These are phyloP conservation scores for Leptura quadrifasciata DNA, from an alignment of 2,888 invertebrate genomes.

Conservation along the genomic window DNA sequence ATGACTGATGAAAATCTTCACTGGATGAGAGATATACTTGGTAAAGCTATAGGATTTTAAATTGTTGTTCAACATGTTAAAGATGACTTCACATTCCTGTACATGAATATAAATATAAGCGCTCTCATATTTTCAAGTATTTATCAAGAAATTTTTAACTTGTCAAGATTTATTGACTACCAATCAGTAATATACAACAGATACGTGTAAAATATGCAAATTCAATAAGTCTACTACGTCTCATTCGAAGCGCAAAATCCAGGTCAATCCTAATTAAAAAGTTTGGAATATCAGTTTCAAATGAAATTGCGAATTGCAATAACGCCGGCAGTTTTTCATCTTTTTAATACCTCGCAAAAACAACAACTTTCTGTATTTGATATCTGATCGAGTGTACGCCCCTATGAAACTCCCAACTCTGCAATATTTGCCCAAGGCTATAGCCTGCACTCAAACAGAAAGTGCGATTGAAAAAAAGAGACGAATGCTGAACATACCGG, in stretches of 20 bases:
- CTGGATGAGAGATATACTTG: no score
- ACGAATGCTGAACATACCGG: background rate
- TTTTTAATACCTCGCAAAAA: slow-evolving; percentile 4
- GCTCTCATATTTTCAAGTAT: no score
- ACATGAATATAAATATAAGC: no score
- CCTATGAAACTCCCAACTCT: background rate
- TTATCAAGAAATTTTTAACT: background rate
- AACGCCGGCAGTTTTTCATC: background rate
- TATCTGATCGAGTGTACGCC: background rate
- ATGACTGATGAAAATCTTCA: no score
- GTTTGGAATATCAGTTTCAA: background rate
- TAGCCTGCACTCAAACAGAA: slow-evolving; percentile 2
- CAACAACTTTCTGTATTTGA: background rate
- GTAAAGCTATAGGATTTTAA: no score
- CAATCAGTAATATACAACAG: background rate
- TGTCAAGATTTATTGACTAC: background rate
- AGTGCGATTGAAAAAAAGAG: background rate
- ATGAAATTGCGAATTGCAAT: background rate
- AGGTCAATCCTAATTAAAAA: background rate
- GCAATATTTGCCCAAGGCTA: slow-evolving; percentile 3
- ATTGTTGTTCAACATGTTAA: no score
- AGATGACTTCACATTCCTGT: no score
- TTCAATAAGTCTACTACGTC: background rate
- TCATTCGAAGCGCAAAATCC: slow-evolving; percentile 2
- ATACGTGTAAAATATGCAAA: background rate